phyloP scores from a whole-genome alignment of 2,113 vertebrate species.

The Lamprologus speciosus region DNA sequence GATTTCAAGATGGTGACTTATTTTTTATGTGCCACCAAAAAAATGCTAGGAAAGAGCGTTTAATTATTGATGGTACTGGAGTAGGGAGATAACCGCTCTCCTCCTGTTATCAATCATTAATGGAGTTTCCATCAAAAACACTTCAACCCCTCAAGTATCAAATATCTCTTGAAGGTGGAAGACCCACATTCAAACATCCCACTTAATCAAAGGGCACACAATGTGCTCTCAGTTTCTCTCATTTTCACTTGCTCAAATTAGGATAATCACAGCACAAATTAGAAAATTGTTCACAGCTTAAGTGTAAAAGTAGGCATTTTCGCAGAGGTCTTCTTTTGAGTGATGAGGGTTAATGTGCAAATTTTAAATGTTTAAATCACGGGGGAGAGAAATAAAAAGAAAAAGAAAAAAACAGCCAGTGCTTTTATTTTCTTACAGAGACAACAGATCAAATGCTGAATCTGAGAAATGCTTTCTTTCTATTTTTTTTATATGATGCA shows the following conservation, averaged over 20 bases:
- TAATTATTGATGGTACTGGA: conserved; percentile 96
- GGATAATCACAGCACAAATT: conserved; percentile 57
- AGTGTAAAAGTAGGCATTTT: conserved; percentile 46
- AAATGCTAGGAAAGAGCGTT: conserved; percentile 82
- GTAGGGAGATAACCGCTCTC: conserved; percentile 87
- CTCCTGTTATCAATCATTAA: conserved; percentile 98
- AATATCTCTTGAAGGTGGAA: conserved; percentile 75
- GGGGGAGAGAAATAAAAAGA: background rate
- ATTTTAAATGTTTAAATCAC: conserved; percentile 44
- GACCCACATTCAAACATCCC: conserved; percentile 63
- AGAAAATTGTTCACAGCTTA: conserved; percentile 42
- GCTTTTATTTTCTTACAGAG: background rate
- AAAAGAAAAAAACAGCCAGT: background rate
- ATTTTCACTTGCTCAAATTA: conserved; percentile 45
- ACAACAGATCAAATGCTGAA: background rate
- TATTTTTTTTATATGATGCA: background rate
- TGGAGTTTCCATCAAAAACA: conserved; percentile 92
- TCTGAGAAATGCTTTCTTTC: background rate
- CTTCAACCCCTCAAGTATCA: conserved; percentile 80
- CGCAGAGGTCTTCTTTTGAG: conserved; percentile 30
- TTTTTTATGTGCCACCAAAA: conserved; percentile 80
- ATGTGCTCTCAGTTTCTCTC: conserved; percentile 12
- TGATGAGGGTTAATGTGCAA: conserved; percentile 54
- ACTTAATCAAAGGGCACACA: conserved; percentile 68
- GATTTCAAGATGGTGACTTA: conserved; percentile 74